A percentile compares a stretch with the other conserved stretches of the same genome.
phyloP scores from a whole-genome alignment of 2,888 invertebrate genomes.

The Mythimna lalbum region DNA sequence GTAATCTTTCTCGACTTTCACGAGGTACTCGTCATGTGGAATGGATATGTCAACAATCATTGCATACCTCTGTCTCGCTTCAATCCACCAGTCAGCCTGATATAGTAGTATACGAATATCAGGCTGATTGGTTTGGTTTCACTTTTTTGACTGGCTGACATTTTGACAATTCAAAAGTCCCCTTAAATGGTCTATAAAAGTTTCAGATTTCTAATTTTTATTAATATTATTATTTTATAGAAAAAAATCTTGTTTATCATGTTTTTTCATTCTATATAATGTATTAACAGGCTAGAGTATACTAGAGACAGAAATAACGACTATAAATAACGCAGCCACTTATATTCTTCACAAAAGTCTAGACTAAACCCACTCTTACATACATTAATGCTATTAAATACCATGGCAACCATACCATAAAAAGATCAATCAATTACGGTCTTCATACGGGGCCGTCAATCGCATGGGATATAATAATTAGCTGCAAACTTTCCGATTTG shows the following conservation, averaged over 20 bases:
- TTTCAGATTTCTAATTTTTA: no score
- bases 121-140: no score
- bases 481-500: constrained; percentile 73
- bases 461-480: constrained; percentile 70
- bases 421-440: constrained; percentile 41
- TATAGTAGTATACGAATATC: no score
- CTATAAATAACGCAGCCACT: background rate
- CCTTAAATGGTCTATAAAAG: no score
- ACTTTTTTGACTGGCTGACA: no score
- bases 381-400: constrained; percentile 1
- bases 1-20: no score
- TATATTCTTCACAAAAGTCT: constrained; percentile 18
- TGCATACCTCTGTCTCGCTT: no score
- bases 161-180: no score
- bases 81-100: no score
- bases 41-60: no score
- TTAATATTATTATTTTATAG: background rate
- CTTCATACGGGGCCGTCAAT: constrained; percentile 44
- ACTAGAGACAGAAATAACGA: background rate
- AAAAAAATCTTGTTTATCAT: background rate
- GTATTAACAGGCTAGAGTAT: background rate
- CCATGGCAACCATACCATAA: background rate
- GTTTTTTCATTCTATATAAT: background rate
- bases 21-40: no score
- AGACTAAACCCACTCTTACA: background rate